Percentiles rank a stretch among this genome's conserved stretches.
phyloP scores from a whole-genome alignment of 1,140 invertebrate genomes.

The Formica selysi region DNA sequence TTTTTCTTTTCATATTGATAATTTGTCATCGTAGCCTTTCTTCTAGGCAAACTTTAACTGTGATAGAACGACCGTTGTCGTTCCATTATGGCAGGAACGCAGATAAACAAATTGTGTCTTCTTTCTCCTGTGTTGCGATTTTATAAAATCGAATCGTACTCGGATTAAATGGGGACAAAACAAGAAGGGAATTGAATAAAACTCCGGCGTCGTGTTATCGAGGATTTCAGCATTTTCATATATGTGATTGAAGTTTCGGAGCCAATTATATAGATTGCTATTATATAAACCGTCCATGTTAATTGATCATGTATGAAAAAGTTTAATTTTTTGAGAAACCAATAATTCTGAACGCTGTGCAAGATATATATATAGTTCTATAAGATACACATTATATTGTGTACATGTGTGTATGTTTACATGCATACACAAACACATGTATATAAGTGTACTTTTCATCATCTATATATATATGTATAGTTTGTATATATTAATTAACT shows the following conservation, averaged over 20 bases:
- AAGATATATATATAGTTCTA: constrained; percentile 55
- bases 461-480: not conserved
- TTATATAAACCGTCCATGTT: constrained; percentile 14
- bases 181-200: not conserved
- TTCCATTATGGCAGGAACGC: constrained; percentile 55
- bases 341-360: constrained; percentile 18
- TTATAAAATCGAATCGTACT: not conserved
- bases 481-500: constrained; percentile 40
- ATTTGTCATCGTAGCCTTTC: constrained; percentile 19
- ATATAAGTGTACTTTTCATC: not conserved
- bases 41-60: constrained; percentile 64
- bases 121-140: not conserved
- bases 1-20: not conserved
- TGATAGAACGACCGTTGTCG: constrained; percentile 71
- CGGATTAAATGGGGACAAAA: not conserved
- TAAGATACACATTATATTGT: constrained; percentile 63
- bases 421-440: not conserved
- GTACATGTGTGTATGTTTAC: not conserved
- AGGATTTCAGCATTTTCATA: constrained; percentile 35
- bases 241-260: constrained; percentile 7
- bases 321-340: constrained; percentile 49
- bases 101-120: not conserved
- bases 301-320: constrained; percentile 37
- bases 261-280: constrained; percentile 23
- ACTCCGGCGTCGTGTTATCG: not conserved